Conservation (phyloP, 1,140 invertebrate species). For the Cydia fagiglandana region DNA sequence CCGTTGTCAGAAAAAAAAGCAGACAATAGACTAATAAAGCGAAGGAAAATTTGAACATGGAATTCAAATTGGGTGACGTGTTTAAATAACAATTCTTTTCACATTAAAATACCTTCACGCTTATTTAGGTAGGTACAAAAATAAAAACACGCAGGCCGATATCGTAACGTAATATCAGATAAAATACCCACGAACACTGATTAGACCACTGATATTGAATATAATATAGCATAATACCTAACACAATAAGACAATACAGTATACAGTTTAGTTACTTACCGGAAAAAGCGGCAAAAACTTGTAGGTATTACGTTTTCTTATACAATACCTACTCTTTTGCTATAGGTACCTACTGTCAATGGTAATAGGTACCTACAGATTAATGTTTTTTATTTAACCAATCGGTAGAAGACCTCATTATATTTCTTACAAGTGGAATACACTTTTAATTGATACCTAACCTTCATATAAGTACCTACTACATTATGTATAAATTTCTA, state of each 20-base stretch:
- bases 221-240: not conserved
- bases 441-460: no score
- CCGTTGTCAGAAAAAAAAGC: conserved; percentile 10
- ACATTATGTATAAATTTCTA: no score
- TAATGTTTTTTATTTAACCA: not conserved
- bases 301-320: not conserved
- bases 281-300: conserved; percentile 3
- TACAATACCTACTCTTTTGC: not conserved
- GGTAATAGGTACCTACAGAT: not conserved
- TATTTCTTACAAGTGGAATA: no score
- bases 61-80: not conserved
- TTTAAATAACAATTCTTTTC: not conserved
- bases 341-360: not conserved
- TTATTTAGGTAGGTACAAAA: conserved; percentile 19
- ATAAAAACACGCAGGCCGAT: not conserved
- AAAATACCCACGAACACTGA: not conserved
- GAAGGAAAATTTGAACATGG: not conserved
- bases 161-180: conserved; percentile 5
- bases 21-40: conserved; percentile 29
- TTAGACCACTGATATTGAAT: not conserved
- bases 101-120: conserved; percentile 7
- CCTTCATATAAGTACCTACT: no score
- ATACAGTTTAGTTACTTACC: not conserved
- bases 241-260: not conserved
- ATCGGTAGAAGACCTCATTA: not conserved